Percentiles rank a stretch among this genome's conserved stretches.
Conservation (phyloP, 2,888 invertebrate species). For the Drosophila neonasuta region DNA sequence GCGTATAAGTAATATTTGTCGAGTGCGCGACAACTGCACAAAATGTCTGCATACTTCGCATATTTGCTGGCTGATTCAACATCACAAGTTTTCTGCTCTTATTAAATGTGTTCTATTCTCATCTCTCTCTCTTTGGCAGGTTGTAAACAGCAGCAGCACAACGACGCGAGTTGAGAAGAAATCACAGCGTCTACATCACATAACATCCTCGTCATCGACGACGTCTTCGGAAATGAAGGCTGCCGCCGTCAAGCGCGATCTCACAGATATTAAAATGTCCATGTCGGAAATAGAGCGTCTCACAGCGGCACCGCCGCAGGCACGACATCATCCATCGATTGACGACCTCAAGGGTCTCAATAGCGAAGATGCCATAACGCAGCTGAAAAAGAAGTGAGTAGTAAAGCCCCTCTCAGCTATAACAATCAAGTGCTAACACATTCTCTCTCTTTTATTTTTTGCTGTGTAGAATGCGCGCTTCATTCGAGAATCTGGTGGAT, state of each 20-base stretch:
- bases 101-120: background rate
- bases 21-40: conserved; percentile 8
- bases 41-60: conserved; percentile 37
- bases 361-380: conserved; percentile 77
- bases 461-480: conserved; percentile 85
- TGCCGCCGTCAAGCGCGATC: conserved; percentile 91
- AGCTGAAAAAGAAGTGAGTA: conserved; percentile 79
- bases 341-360: conserved; percentile 79
- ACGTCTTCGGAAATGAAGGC: conserved; percentile 89
- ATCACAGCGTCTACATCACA: conserved; percentile 81
- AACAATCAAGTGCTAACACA: background rate
- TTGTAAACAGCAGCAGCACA: conserved; percentile 82
- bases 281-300: conserved; percentile 88
- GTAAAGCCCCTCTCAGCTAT: background rate
- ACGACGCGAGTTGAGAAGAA: conserved; percentile 82
- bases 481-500: conserved; percentile 91
- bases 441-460: background rate
- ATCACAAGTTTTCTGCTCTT: conserved; percentile 13
- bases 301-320: conserved; percentile 33
- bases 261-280: conserved; percentile 87
- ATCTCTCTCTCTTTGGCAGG: conserved; percentile 62
- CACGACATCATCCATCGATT: conserved; percentile 72
- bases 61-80: conserved; percentile 34
- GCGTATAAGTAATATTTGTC: conserved; percentile 35
- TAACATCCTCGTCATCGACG: conserved; percentile 78